phyloP scores from a whole-genome alignment of 2,888 invertebrate genomes.

The Eledona agricola region DNA sequence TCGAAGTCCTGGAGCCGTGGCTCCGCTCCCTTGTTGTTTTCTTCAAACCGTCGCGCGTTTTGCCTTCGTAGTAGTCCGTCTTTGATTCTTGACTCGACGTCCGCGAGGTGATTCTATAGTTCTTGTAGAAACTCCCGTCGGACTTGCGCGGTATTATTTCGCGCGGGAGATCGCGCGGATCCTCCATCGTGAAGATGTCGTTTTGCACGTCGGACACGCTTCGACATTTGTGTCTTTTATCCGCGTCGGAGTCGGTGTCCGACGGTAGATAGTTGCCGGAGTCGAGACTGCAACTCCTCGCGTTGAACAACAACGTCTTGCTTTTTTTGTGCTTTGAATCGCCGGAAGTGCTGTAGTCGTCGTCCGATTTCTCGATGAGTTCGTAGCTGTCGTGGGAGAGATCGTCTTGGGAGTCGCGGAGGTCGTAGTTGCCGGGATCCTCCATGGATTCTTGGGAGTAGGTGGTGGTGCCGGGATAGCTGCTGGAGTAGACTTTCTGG shows the following conservation, averaged over 20 bases:
- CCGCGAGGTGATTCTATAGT: constrained; percentile 72
- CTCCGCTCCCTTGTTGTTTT: constrained; percentile 63
- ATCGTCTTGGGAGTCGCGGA: constrained; percentile 82
- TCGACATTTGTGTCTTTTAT: constrained; percentile 69
- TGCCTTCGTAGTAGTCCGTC: constrained; percentile 74
- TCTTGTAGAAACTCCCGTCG: constrained; percentile 77
- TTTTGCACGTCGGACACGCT: constrained; percentile 75
- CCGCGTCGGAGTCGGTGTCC: constrained; percentile 73
- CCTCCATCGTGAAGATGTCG: constrained; percentile 81
- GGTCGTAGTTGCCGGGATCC: constrained; percentile 70
- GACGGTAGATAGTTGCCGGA: constrained; percentile 81
- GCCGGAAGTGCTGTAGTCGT: constrained; percentile 67
- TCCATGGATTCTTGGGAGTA: constrained; percentile 71
- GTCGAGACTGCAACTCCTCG: constrained; percentile 77
- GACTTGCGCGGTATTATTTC: constrained; percentile 78
- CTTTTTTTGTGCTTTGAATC: constrained; percentile 55
- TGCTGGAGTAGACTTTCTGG: constrained; percentile 83
- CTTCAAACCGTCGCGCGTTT: constrained; percentile 65
- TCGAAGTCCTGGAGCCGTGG: constrained; percentile 69
- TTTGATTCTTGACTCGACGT: constrained; percentile 73
- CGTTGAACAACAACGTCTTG: constrained; percentile 55
- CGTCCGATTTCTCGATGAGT: constrained; percentile 79
- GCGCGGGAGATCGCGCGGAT: constrained; percentile 76
- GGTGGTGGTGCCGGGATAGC: constrained; percentile 83
- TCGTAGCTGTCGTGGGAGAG: constrained; percentile 90